Conservation (phyloP, 2,113 vertebrate species). For the Andinoacara biseriatus region DNA sequence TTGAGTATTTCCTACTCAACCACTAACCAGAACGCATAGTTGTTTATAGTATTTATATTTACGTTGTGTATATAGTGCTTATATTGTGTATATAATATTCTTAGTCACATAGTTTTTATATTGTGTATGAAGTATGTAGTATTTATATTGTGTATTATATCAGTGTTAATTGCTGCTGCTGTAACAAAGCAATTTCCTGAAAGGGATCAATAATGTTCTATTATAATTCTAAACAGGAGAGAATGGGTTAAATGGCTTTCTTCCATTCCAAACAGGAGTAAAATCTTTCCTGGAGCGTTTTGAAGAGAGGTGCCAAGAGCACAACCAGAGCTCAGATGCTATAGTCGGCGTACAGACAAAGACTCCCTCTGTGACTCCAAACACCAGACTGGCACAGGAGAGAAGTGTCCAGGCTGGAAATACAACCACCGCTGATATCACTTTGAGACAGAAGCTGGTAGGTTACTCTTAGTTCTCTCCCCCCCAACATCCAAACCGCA, state of each 20-base stretch:
- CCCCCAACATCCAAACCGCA: rapidly evolving
- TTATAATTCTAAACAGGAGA: neutral
- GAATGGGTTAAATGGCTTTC: neutral
- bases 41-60: no score
- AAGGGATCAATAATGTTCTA: no score
- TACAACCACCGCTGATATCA: slow-evolving; percentile 84
- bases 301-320: slow-evolving; percentile 88
- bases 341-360: slow-evolving; percentile 55
- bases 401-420: slow-evolving; percentile 79
- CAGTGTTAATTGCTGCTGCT: no score
- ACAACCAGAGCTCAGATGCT: slow-evolving; percentile 71
- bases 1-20: neutral
- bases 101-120: no score
- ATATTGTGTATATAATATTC: no score
- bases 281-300: slow-evolving; percentile 95
- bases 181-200: no score
- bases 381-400: slow-evolving; percentile 87
- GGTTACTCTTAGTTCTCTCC: neutral
- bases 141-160: no score
- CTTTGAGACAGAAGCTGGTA: slow-evolving; percentile 90
- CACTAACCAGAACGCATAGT: no score
- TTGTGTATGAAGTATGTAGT: no score
- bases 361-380: slow-evolving; percentile 76
- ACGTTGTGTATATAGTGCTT: no score
- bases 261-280: slow-evolving; percentile 71